phyloP scores from a whole-genome alignment of 1,140 invertebrate genomes.

The Neodiprion virginianus region DNA sequence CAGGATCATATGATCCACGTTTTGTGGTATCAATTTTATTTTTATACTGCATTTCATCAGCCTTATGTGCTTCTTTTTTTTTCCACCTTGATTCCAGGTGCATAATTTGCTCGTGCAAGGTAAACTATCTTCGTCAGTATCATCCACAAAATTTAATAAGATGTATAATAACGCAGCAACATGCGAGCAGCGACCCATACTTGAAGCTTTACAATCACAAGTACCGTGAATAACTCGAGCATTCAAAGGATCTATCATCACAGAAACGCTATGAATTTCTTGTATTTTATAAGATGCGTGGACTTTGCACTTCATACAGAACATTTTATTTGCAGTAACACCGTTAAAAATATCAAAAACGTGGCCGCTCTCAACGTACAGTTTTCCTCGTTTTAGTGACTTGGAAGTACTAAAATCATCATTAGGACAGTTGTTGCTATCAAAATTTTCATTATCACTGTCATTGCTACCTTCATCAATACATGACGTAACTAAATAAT shows the following conservation, averaged over 20 bases:
- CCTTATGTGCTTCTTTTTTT: too few species aligned
- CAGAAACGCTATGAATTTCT: neutral
- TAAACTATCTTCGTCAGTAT: neutral
- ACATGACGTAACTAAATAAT: slow-evolving; percentile 8
- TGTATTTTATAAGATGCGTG: slow-evolving; percentile 11
- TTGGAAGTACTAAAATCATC: too few species aligned
- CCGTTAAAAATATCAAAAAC: neutral
- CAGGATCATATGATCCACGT: too few species aligned
- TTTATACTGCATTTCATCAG: too few species aligned
- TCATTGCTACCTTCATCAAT: neutral
- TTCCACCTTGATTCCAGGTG: too few species aligned
- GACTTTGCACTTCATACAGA: slow-evolving; percentile 13
- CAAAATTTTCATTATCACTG: neutral
- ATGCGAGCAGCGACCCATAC: slow-evolving; percentile 17
- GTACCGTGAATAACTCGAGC: neutral
- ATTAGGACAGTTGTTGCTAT: neutral
- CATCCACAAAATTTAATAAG: neutral
- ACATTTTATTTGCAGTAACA: slow-evolving; percentile 6
- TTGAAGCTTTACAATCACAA: slow-evolving; percentile 23
- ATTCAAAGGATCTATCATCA: slow-evolving; percentile 11
- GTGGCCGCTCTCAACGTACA: slow-evolving; percentile 15
- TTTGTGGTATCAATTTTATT: too few species aligned
- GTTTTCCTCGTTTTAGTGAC: slow-evolving; percentile 1
- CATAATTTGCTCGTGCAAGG: too few species aligned
- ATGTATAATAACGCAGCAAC: slow-evolving; percentile 19